These are phyloP conservation scores for Coleophora deauratella DNA, from an alignment of 2,888 invertebrate species.

Conservation along the genomic window DNA sequence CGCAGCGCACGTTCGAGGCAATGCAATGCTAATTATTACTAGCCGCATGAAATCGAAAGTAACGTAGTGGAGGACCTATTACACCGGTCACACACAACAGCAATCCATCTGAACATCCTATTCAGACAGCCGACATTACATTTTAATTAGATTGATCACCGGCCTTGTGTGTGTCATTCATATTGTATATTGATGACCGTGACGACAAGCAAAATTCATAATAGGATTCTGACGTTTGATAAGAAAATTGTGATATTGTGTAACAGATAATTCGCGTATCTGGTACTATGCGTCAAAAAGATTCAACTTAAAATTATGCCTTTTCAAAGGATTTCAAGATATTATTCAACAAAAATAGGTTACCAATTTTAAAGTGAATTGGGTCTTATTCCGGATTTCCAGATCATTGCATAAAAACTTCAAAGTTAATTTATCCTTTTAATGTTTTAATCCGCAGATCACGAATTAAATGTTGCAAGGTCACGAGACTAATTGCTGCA, in stretches of 20 bases:
- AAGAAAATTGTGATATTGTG: no score
- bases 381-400: conserved; percentile 36
- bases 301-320: no score
- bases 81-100: conserved; percentile 26
- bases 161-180: no score
- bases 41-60: conserved; percentile 70
- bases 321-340: no score
- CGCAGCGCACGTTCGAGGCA: conserved; percentile 60
- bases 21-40: conserved; percentile 69
- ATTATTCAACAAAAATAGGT: no score
- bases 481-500: conserved; percentile 27
- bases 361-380: no score
- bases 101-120: conserved; percentile 39
- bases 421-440: conserved; percentile 26
- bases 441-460: conserved; percentile 26
- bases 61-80: conserved; percentile 18
- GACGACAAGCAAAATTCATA: no score
- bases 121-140: conserved; percentile 19
- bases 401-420: conserved; percentile 29
- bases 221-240: no score
- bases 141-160: conserved; percentile 13
- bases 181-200: no score
- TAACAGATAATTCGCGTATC: no score
- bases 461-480: conserved; percentile 38
- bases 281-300: no score